Percentiles rank a stretch among this genome's conserved stretches.
Conservation (phyloP, 2,113 vertebrate species). For the Mirza zaza region DNA sequence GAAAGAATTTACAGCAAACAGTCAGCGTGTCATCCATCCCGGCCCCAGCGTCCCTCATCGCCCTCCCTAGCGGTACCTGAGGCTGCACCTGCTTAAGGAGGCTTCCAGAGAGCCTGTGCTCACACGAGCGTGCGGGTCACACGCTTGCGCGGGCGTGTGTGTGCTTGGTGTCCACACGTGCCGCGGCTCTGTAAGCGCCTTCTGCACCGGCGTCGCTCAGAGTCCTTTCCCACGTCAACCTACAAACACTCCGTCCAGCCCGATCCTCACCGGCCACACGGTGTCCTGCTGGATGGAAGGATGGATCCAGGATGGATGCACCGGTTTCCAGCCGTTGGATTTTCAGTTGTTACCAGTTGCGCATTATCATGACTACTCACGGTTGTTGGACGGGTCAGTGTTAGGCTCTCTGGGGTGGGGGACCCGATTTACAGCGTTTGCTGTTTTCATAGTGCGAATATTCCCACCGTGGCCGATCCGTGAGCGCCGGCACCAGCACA, state of each 20-base stretch:
- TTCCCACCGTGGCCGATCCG: neutral
- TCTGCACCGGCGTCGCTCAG: neutral
- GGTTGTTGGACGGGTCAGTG: neutral
- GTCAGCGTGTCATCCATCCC: neutral
- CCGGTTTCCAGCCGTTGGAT: neutral
- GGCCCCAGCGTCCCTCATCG: neutral
- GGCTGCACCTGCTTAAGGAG: neutral
- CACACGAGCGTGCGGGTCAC: accelerated
- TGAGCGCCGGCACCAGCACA: neutral
- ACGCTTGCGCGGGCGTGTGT: accelerated
- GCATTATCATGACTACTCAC: neutral
- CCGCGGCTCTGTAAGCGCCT: neutral
- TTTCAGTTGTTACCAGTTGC: neutral
- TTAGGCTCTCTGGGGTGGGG: neutral
- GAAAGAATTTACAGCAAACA: neutral
- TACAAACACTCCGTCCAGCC: neutral
- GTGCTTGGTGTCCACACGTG: no score
- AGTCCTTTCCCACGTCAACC: neutral
- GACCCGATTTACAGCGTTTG: neutral
- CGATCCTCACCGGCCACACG: neutral
- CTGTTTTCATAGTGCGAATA: neutral
- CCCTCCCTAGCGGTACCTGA: neutral
- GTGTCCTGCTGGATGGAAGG: neutral
- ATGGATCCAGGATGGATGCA: neutral
- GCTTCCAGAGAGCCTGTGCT: neutral